Percentiles rank a stretch among this genome's conserved stretches.
phyloP scores from a whole-genome alignment of 2,797 vertebrate genomes.

The Microcaecilia unicolor region DNA sequence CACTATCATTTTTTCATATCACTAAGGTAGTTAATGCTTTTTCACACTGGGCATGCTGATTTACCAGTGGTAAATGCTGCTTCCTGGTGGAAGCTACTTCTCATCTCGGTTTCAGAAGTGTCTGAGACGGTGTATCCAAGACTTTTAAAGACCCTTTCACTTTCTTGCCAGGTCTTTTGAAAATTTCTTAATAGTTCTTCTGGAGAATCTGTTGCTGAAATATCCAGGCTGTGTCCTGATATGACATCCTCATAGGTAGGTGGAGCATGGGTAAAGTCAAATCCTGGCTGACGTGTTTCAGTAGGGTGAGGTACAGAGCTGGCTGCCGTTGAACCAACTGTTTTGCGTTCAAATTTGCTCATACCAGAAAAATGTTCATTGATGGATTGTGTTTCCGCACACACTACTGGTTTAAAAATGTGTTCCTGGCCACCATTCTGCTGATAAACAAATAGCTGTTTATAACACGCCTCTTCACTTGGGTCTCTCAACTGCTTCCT shows the following conservation, averaged over 20 bases:
- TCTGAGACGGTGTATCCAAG: conserved; percentile 66
- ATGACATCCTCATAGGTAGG: conserved; percentile 85
- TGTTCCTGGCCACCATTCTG: conserved; percentile 32
- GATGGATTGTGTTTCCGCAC: conserved; percentile 54
- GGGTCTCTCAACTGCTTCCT: conserved; percentile 36
- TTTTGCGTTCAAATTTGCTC: conserved; percentile 58
- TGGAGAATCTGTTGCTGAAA: conserved; percentile 55
- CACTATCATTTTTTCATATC: not conserved
- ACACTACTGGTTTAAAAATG: conserved; percentile 36
- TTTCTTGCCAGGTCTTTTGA: conserved; percentile 76
- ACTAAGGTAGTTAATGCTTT: conserved; percentile 20
- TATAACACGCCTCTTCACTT: conserved; percentile 25
- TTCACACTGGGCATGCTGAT: conserved; percentile 46
- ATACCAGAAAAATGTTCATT: conserved; percentile 55
- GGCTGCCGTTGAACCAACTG: conserved; percentile 45
- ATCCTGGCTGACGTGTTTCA: conserved; percentile 44
- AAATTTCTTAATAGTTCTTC: conserved; percentile 70
- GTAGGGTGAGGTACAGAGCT: conserved; percentile 46
- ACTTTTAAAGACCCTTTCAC: conserved; percentile 70
- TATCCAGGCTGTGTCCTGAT: conserved; percentile 57
- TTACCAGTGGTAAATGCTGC: conserved; percentile 63
- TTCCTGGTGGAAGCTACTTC: conserved; percentile 52
- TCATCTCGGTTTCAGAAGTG: conserved; percentile 44
- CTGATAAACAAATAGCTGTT: conserved; percentile 22
- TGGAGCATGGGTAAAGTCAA: conserved; percentile 46